Base-by-base conservation (phyloP, 2,113 vertebrate genomes). In the Pterocles burchelli region DNA sequence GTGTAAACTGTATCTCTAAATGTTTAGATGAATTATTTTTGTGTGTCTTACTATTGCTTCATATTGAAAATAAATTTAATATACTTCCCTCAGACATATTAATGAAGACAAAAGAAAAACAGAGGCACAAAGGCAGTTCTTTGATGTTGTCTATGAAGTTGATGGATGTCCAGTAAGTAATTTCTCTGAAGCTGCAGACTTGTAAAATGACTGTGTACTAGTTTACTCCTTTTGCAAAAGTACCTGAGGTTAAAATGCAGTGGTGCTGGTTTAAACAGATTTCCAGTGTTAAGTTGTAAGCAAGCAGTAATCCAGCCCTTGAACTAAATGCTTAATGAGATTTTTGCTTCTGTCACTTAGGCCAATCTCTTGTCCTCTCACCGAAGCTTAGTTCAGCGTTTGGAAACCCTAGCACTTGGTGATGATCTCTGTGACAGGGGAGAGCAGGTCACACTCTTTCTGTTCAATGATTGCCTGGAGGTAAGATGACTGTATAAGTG, bases 41-140 rank as follows among this genome's bases (percentile, higher is more conserved):
- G 21, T 55, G 7, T 28, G 16, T 85, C 21, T 74, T 93, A 62
- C 13, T 38, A 9, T 81, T 79, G 29, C 76, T 80, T 76, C 58
- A 24, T 85, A 66, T 7, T 79, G 67, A 84, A 92, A 43, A 73
- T 67, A 83, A 93, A 80, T 76, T 24, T 49, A 21, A 67, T 86
- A 5, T 91, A 14, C 26, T 90, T 86, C 41, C 92, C 75, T 80
- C 93, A 99, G 99, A 52, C 99, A 99, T 95, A 99, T 99, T 96
- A 99, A 99, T 71, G 99, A 99, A 95, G 99, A 99, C 97, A 99
- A 99, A 97, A 99, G 99, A 83, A 99, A 99, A 98, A 99, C 99
- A 5, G 99, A 99, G 94, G 99, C 99, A 55, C 99, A 99, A 94
- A 99, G 99, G 96, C 99, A 99, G 96, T 99, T 99, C 97, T 99